These are phyloP conservation scores for Phyllopteryx taeniolatus DNA, from an alignment of 2,113 vertebrate genomes.

Conservation along the genomic window DNA sequence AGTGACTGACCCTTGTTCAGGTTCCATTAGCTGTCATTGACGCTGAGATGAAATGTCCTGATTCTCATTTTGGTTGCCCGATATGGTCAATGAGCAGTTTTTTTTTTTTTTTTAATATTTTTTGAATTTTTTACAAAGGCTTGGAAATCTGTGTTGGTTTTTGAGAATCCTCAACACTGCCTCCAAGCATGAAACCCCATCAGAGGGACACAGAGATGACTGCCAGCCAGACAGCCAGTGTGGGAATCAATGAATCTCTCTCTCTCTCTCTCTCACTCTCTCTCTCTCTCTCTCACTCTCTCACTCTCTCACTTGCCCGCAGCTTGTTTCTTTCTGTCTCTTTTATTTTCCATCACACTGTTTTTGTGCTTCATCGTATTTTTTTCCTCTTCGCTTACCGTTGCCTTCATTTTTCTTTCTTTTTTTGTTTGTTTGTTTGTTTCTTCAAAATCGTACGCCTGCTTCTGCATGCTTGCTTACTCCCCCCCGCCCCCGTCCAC, in stretches of 20 bases:
- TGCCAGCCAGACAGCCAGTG: constrained; percentile 58
- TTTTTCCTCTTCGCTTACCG: not conserved
- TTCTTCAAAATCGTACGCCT: not conserved
- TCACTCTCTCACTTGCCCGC: constrained; percentile 18
- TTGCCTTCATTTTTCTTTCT: constrained; percentile 6
- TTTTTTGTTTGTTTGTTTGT: not conserved
- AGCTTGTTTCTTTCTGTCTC: constrained; percentile 18
- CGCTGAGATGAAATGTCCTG: constrained; percentile 32
- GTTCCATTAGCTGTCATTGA: constrained; percentile 51
- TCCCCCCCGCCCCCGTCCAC: constrained; percentile 33
- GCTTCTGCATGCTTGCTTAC: constrained; percentile 22
- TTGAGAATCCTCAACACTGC: constrained; percentile 52
- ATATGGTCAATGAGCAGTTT: constrained; percentile 15
- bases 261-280: constrained; percentile 13
- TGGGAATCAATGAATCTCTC: constrained; percentile 52
- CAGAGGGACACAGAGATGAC: constrained; percentile 54
- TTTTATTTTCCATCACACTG: constrained; percentile 19
- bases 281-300: constrained; percentile 21
- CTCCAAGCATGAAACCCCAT: constrained; percentile 62
- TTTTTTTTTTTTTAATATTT: not conserved
- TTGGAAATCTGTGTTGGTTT: constrained; percentile 45
- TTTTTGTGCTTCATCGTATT: constrained; percentile 12
- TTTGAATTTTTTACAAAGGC: constrained; percentile 13
- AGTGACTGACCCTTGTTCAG: constrained; percentile 27
- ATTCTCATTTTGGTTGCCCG: constrained; percentile 23